Conservation (phyloP, 2,888 invertebrate species). For the Hololepta plana region DNA sequence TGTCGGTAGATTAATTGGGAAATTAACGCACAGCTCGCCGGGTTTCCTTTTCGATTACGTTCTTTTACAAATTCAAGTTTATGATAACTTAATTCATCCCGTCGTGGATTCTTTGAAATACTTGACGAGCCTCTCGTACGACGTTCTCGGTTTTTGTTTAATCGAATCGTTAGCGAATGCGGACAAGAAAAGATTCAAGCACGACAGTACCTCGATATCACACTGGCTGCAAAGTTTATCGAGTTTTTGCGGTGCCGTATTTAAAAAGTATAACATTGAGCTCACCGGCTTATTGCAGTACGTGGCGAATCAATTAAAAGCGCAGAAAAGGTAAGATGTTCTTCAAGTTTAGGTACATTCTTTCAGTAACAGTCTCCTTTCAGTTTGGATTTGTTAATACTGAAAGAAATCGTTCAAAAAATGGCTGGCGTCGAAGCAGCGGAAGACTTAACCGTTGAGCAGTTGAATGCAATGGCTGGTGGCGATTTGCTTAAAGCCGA, state of each 20-base stretch:
- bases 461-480: constrained; percentile 91
- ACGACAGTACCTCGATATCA: constrained; percentile 82
- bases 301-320: constrained; percentile 91
- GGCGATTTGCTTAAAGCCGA: constrained; percentile 90
- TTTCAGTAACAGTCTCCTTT: constrained; percentile 12
- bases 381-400: constrained; percentile 75
- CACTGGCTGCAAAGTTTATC: constrained; percentile 89
- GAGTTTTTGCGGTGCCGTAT: constrained; percentile 89
- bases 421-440: constrained; percentile 98
- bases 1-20: constrained; percentile 88
- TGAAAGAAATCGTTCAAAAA: constrained; percentile 96
- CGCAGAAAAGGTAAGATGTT: constrained; percentile 65
- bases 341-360: background rate
- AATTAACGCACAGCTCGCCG: constrained; percentile 91
- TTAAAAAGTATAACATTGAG: constrained; percentile 94
- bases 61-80: constrained; percentile 26
- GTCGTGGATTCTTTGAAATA: constrained; percentile 97
- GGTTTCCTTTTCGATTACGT: constrained; percentile 91
- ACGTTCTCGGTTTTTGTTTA: constrained; percentile 88
- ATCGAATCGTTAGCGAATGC: constrained; percentile 80
- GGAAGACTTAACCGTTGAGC: constrained; percentile 91
- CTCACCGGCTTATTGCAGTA: constrained; percentile 89
- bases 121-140: constrained; percentile 85
- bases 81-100: constrained; percentile 38
- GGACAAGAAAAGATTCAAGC: constrained; percentile 58